phyloP scores from a whole-genome alignment of 2,888 invertebrate species.

The Pristionchus maxplancki region DNA sequence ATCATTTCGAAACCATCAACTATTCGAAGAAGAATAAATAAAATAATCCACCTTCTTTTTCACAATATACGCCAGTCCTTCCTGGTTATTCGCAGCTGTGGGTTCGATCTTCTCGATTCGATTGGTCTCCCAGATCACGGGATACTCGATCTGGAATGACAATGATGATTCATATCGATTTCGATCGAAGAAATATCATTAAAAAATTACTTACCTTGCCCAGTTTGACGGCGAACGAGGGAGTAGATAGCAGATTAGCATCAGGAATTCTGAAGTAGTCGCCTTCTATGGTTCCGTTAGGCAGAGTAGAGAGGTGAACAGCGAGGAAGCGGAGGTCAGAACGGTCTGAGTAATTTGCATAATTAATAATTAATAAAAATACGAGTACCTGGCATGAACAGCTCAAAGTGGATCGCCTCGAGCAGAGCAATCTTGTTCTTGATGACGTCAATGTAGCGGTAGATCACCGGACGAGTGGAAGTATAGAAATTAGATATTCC shows the following conservation, averaged over 20 bases:
- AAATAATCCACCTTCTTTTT: background rate
- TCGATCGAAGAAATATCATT: background rate
- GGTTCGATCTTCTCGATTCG: background rate
- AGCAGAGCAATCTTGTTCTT: background rate
- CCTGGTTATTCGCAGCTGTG: background rate
- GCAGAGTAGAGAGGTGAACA: background rate
- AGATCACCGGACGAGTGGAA: constrained; percentile 25
- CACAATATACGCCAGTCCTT: background rate
- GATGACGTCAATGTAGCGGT: constrained; percentile 15
- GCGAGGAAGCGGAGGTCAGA: background rate
- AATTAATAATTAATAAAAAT: background rate
- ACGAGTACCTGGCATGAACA: constrained; percentile 25
- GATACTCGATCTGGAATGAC: background rate
- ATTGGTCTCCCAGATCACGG: background rate
- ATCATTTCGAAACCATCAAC: background rate
- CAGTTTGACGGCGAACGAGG: background rate
- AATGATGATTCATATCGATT: background rate
- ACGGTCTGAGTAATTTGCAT: no score
- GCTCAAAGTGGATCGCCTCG: constrained; percentile 12
- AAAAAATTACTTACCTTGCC: background rate
- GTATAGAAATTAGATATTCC: background rate
- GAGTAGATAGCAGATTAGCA: background rate
- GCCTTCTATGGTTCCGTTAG: background rate
- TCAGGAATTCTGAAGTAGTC: background rate
- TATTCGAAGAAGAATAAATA: background rate